phyloP scores from a whole-genome alignment of 2,797 vertebrate genomes.

The Propithecus perrieri region DNA sequence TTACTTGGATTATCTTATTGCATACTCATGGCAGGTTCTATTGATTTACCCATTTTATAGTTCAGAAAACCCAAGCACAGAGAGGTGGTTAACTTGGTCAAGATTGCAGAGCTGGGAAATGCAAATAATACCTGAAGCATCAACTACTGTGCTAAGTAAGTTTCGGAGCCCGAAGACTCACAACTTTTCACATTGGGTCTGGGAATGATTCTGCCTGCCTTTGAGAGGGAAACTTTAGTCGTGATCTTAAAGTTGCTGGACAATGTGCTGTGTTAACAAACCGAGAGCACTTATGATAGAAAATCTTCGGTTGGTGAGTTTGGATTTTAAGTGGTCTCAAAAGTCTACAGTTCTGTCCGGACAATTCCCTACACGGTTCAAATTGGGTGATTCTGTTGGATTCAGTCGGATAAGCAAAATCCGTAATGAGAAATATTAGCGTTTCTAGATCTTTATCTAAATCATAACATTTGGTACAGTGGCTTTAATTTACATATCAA shows the following conservation, averaged over 20 bases:
- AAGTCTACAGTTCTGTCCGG: constrained; percentile 11
- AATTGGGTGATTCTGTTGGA: neutral
- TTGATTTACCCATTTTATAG: neutral
- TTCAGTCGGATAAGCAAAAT: constrained; percentile 67
- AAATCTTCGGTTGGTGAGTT: neutral
- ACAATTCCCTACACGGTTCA: neutral
- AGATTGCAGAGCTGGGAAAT: neutral
- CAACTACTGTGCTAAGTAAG: neutral
- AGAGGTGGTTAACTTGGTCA: neutral
- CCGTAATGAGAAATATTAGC: constrained; percentile 67
- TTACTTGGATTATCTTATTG: neutral
- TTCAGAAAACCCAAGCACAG: neutral
- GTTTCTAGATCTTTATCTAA: constrained; percentile 69
- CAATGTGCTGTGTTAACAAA: neutral
- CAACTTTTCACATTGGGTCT: neutral
- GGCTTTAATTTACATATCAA: constrained; percentile 76
- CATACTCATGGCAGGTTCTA: neutral
- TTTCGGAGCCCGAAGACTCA: neutral
- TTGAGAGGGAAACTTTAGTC: constrained; percentile 24
- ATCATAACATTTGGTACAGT: constrained; percentile 69
- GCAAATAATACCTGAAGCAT: neutral
- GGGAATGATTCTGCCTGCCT: neutral
- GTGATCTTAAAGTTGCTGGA: neutral
- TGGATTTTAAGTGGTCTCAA: constrained; percentile 13
- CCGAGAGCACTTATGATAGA: neutral